These are phyloP conservation scores for Tenthredo mesomela DNA, from an alignment of 2,888 invertebrate genomes.

Conservation along the genomic window DNA sequence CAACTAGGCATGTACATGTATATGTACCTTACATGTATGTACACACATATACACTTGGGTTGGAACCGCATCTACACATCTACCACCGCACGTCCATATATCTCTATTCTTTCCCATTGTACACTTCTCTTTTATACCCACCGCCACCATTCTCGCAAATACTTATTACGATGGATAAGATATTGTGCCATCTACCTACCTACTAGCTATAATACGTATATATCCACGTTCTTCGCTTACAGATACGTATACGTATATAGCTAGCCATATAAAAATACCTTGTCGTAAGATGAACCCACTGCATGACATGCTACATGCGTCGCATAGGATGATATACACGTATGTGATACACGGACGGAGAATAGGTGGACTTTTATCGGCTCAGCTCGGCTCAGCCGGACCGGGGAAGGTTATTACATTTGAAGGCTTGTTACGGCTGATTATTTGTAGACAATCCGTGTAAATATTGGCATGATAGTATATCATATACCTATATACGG, in stretches of 20 bases:
- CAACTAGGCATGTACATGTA: conserved; percentile 29
- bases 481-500: conserved; percentile 54
- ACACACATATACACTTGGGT: not conserved
- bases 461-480: conserved; percentile 59
- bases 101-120: conserved; percentile 46
- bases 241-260: not conserved
- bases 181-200: conserved; percentile 45
- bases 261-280: not conserved
- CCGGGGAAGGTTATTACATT: conserved; percentile 58
- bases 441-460: conserved; percentile 53
- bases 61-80: conserved; percentile 33
- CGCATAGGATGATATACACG: conserved; percentile 12
- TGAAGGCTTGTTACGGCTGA: conserved; percentile 48
- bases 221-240: not conserved
- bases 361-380: conserved; percentile 22
- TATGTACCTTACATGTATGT: conserved; percentile 14
- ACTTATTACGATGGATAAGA: conserved; percentile 51
- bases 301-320: conserved; percentile 38
- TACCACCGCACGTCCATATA: conserved; percentile 28
- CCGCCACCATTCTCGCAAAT: conserved; percentile 51
- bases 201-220: not conserved
- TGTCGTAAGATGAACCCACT: conserved; percentile 22
- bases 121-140: conserved; percentile 42
- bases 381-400: conserved; percentile 14
- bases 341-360: not conserved